Base-by-base conservation (phyloP, 2,113 vertebrate genomes). In the Lophius piscatorius region DNA sequence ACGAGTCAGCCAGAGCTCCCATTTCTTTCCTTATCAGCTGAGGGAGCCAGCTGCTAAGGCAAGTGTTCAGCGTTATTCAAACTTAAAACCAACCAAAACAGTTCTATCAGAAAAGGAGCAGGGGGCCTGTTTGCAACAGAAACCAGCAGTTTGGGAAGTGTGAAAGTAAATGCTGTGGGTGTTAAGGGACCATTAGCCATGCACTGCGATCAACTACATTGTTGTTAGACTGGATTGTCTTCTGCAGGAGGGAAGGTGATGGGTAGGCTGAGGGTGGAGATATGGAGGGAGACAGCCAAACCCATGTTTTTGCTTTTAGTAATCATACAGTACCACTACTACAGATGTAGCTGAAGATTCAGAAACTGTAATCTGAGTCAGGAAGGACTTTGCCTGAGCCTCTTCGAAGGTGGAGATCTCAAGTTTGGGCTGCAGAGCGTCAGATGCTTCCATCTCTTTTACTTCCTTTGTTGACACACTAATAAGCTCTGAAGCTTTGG, bases 311-410 rank as follows among this genome's bases (percentile, higher is more conserved):
- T 68, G 41, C 21, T 73, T 79, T 74, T 59, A 58, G 35, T 55
- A 67, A 61, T 86, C 40, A 83, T 90, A 83, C 83, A 74, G 80
- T 89, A 87, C 85, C 87, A 75, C 83, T 11, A 57, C 79, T 64
- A 85, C 63, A 26, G 85, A 58, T 0, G 80, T 11, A 44, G 83
- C 1, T 4, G 84, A 64, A 22, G 78, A 48, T 42, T 86, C 76
- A 23, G 68, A 67, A 16, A 83, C 6, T 23, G 76, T 66, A 14
- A 76, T 66, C 22, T 50, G 77, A 77, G 58, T 51, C 38, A 31
- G 20, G 74, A 28, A 21, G 51, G 63, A 16, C 70, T 70, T 55
- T 3, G 71, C 38, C 36, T 18, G 45, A 50, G 72, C 58, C 12
- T 36, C 49, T 57, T 67, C 55, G 5, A 70, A 73, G 49, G 63